Base-by-base conservation (phyloP, 2,888 invertebrate species). In the Adelphocoris suturalis region DNA sequence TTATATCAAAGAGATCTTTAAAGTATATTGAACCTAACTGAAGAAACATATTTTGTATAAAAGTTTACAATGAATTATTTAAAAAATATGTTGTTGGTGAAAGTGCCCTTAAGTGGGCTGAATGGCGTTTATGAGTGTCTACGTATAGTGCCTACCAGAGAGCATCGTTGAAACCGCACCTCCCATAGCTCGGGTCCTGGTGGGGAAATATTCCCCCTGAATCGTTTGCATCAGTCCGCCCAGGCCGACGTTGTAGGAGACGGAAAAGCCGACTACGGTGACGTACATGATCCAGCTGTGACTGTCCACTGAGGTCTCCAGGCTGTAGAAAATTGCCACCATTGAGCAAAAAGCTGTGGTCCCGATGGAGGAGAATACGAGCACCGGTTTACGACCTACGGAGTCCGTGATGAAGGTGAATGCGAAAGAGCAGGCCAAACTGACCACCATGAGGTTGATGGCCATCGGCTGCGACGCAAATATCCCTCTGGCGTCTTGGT, bases 161-260 rank as follows among this genome's bases (percentile, higher is more conserved):
- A 85, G 14, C 27, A 61, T 37, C 2, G 61, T 85, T 16, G 90
- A 89, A 28, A 92, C 57, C 1, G 89, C 90, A 12, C 90, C 86
- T 0, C 90, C 91, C 19, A 91, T 87, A 4, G 90, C 91, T 57
- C 91, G 84, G 0, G 91, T 91, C 27, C 89, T 85, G 19, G 90
- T 90, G 0, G 92, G 90, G 47, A 92, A 92, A 27, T 90, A 90
- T 81, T 92, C 92, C 7, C 90, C 91, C 55, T 91, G 91, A 28
- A 91, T 85, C 0, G 91, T 91, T 13, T 86, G 90, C 80, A 90
- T 84, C 0, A 92, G 90, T 12, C 91, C 90, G 5, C 91, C 91
- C 13, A 91, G 82, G 0, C 85, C 85, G 37, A 85, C 85, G 52
- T 89, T 90, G 80, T 86, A 89, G 28, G 90, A 75, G 2, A 90